Conservation (phyloP, 2,113 vertebrate species). For the Columbina picui region DNA sequence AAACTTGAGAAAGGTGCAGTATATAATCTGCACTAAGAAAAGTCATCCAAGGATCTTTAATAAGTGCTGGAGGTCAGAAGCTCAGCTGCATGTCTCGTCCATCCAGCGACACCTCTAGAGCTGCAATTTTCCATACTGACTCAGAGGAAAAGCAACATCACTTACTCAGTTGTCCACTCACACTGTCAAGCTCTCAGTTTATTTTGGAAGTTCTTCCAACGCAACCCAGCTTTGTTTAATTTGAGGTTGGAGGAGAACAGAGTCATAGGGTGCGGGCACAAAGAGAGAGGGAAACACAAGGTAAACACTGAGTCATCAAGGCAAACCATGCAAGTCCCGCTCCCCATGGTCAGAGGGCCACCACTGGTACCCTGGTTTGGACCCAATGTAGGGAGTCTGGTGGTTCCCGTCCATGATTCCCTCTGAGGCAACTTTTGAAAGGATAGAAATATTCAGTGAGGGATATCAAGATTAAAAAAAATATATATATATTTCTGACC, state of each 20-base stretch:
- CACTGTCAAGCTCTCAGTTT: conserved; percentile 37
- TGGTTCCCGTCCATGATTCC: background rate
- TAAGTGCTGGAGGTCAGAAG: background rate
- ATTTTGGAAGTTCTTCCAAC: conserved; percentile 59
- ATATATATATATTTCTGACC: background rate
- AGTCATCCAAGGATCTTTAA: background rate
- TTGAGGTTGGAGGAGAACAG: conserved; percentile 30
- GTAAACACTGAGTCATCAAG: conserved; percentile 51
- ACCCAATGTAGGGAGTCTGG: background rate
- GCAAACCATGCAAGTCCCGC: background rate
- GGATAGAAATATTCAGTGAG: background rate
- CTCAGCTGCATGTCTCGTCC: background rate
- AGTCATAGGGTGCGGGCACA: background rate
- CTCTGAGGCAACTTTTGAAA: background rate
- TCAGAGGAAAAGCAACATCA: conserved; percentile 58
- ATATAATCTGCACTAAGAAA: background rate
- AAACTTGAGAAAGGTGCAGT: background rate
- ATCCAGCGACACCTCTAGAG: conserved; percentile 30
- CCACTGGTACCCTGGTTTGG: background rate
- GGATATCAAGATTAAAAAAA: background rate
- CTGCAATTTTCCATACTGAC: conserved; percentile 40
- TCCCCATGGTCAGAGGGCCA: background rate
- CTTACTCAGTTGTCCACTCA: conserved; percentile 25
- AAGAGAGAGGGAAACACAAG: conserved; percentile 38
- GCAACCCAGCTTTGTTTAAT: conserved; percentile 16